Evolutionary conservation across 2,113 vertebrate species (phyloP).

Genomic region (Eleginops maclovinus): DNA sequence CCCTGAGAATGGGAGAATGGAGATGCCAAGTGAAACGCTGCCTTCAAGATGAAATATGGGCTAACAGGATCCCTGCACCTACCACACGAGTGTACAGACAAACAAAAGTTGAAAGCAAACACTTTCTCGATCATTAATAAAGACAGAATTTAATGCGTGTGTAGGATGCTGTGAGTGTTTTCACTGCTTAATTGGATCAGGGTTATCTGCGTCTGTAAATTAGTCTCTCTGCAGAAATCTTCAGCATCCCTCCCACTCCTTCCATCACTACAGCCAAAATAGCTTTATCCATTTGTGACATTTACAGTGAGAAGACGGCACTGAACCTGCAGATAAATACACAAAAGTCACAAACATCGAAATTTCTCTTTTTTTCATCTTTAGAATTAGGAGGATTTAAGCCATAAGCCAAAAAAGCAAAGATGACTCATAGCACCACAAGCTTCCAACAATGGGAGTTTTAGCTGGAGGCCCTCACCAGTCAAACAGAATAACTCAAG

Average conservation of each 20-base stretch:
- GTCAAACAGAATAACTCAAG: slow-evolving; percentile 25
- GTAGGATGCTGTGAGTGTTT: slow-evolving; percentile 48
- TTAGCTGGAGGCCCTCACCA: slow-evolving; percentile 41
- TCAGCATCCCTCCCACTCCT: slow-evolving; percentile 29
- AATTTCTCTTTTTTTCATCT: slow-evolving; percentile 10
- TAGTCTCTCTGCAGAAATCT: slow-evolving; percentile 50
- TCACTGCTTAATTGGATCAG: slow-evolving; percentile 67
- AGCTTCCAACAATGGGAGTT: slow-evolving; percentile 40
- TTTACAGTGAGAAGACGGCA: slow-evolving; percentile 3
- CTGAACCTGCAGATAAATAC: slow-evolving; percentile 6
- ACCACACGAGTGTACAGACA: not conserved
- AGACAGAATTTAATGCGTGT: slow-evolving; percentile 31
- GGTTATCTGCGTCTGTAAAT: slow-evolving; percentile 63
- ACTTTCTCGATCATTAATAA: slow-evolving; percentile 14
- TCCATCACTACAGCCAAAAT: slow-evolving; percentile 9
- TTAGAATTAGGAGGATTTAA: not conserved
- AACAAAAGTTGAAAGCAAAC: not conserved
- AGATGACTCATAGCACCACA: slow-evolving; percentile 20
- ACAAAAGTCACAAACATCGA: not conserved
- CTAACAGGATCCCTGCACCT: not conserved
- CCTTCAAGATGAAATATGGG: slow-evolving; percentile 30
- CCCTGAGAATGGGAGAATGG: slow-evolving; percentile 12
- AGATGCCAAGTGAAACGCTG: slow-evolving; percentile 14
- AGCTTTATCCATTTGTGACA: slow-evolving; percentile 10
- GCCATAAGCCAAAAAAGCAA: slow-evolving; percentile 17